Evolutionary conservation across 2,797 vertebrate genomes (phyloP).

Genomic region (Tauraco hartlaubi): DNA sequence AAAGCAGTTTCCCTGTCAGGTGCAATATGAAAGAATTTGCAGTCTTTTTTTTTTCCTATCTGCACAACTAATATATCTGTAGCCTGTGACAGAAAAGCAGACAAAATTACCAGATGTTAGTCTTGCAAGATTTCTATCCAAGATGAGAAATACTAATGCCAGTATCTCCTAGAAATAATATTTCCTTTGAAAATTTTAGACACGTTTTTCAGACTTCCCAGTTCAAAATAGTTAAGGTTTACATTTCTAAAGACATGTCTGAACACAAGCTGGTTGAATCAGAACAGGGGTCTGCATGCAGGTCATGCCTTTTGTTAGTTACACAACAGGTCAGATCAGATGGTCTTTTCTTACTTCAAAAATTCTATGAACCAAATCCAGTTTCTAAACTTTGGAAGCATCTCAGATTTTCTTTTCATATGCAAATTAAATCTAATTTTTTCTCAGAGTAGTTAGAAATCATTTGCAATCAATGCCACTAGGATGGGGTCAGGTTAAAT

Average conservation of each 20-base stretch:
- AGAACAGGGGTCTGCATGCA: neutral
- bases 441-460: neutral
- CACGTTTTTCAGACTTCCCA: neutral
- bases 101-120: neutral
- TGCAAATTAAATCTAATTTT: neutral
- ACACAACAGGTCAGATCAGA: neutral
- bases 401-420: neutral
- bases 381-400: constrained; percentile 1
- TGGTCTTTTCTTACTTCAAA: neutral
- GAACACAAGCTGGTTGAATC: neutral
- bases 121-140: neutral
- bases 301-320: neutral
- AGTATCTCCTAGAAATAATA: neutral
- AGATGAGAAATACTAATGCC: neutral
- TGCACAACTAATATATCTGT: neutral
- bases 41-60: neutral
- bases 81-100: neutral
- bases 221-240: neutral
- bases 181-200: neutral
- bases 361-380: neutral
- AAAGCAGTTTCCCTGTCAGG: neutral
- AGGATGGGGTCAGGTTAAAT: neutral
- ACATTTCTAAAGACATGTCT: neutral
- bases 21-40: neutral
- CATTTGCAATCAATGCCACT: neutral